Conservation (phyloP, 2,113 vertebrate species). For the Grallaria varia region DNA sequence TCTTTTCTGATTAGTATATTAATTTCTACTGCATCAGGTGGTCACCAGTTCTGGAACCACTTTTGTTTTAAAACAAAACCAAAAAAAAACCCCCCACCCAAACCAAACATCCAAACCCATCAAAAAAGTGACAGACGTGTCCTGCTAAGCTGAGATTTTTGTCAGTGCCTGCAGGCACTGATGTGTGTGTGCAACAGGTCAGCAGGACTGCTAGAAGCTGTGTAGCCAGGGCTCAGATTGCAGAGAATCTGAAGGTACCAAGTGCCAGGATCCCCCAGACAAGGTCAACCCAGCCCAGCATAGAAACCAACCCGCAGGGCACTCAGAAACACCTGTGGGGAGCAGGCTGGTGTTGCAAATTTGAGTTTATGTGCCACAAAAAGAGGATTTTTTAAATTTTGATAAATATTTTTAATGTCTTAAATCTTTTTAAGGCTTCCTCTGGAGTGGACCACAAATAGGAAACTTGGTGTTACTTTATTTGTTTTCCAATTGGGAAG, state of each 20-base stretch:
- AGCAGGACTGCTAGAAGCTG: background rate
- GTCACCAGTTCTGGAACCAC: background rate
- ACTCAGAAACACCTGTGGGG: background rate
- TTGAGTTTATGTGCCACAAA: background rate
- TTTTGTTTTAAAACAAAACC: background rate
- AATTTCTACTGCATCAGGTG: background rate
- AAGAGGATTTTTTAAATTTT: background rate
- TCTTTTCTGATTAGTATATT: background rate
- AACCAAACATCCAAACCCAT: background rate
- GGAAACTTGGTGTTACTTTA: background rate
- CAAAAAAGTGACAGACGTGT: too few relatives aligned
- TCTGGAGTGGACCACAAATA: background rate
- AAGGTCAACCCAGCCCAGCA: background rate
- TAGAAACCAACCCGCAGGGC: background rate
- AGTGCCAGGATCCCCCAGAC: accelerated
- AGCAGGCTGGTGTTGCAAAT: background rate
- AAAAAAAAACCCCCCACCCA: too few relatives aligned
- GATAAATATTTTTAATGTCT: background rate
- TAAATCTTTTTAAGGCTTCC: background rate
- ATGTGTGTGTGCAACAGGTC: accelerated
- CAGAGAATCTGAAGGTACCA: background rate
- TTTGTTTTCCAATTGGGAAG: background rate
- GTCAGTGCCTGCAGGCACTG: background rate
- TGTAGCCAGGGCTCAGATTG: too few relatives aligned
- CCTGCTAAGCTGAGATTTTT: background rate